Percentiles rank a stretch among this genome's conserved stretches.
Evolutionary conservation across 2,797 vertebrate genomes (phyloP).

Genomic region (Acropternis orthonyx): DNA sequence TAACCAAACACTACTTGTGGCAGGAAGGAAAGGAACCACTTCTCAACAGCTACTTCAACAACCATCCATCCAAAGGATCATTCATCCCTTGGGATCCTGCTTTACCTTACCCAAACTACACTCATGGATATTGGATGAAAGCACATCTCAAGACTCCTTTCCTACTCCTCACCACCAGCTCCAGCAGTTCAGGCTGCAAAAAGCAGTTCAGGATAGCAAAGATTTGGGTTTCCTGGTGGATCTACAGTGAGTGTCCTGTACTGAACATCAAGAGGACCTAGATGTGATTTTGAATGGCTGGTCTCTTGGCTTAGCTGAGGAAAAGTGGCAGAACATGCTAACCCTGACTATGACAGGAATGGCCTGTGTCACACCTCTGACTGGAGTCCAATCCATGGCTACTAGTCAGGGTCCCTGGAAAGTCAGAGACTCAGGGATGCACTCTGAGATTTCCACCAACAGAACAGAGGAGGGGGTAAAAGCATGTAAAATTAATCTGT

Average conservation of each 20-base stretch:
- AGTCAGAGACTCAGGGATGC: neutral
- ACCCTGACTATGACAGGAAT: neutral
- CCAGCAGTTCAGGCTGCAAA: neutral
- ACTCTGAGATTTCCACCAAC: constrained; percentile 18
- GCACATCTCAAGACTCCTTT: neutral
- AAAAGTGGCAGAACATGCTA: neutral
- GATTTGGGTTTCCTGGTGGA: neutral
- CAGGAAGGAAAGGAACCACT: neutral
- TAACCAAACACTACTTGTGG: neutral
- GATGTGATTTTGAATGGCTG: neutral
- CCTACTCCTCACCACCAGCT: neutral
- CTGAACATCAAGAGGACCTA: neutral
- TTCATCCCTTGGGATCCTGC: neutral
- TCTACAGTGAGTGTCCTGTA: neutral
- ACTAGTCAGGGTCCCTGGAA: neutral
- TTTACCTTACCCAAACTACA: neutral
- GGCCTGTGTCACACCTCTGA: neutral
- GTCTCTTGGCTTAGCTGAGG: neutral
- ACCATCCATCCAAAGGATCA: neutral
- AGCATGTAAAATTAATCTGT: neutral
- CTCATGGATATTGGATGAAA: neutral
- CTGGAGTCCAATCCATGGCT: neutral
- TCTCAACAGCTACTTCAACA: neutral
- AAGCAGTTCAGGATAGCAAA: neutral
- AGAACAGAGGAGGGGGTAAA: constrained; percentile 4